phyloP scores from a whole-genome alignment of 2,797 vertebrate genomes.

The Ibycter americanus region DNA sequence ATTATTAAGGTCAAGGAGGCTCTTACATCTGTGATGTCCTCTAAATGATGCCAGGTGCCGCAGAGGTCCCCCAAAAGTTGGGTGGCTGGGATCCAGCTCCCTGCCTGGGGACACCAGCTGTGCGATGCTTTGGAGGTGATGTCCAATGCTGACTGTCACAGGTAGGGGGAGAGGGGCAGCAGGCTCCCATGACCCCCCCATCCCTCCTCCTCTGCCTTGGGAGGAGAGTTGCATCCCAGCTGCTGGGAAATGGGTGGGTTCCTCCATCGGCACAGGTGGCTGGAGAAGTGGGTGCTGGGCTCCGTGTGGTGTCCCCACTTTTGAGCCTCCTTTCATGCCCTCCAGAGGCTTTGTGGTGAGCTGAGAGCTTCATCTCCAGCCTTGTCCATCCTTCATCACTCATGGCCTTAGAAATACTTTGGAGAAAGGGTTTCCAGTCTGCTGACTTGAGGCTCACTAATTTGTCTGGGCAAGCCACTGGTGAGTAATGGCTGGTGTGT shows the following conservation, averaged over 20 bases:
- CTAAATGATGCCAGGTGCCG: background rate
- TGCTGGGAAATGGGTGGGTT: background rate
- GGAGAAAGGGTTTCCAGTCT: background rate
- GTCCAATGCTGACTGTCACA: background rate
- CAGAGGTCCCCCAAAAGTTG: background rate
- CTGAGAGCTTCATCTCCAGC: background rate
- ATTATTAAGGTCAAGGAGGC: background rate
- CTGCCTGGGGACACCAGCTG: background rate
- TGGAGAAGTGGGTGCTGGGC: background rate
- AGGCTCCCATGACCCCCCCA: background rate
- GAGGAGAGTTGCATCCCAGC: background rate
- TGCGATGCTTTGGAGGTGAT: constrained; percentile 9
- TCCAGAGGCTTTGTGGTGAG: background rate
- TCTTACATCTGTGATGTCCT: constrained; percentile 34
- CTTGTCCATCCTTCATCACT: background rate
- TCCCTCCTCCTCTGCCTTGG: background rate
- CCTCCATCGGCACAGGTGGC: background rate
- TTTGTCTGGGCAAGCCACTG: background rate
- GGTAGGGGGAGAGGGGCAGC: background rate
- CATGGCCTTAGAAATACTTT: background rate
- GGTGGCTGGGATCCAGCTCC: background rate
- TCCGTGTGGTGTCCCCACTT: background rate
- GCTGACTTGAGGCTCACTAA: background rate
- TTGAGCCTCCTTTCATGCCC: background rate
- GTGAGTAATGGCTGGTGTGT: background rate